Evolutionary conservation across 2,113 vertebrate species (phyloP), one percentile per base, ranked within the genome.

Genomic region (Glaucomys volans): DNA sequence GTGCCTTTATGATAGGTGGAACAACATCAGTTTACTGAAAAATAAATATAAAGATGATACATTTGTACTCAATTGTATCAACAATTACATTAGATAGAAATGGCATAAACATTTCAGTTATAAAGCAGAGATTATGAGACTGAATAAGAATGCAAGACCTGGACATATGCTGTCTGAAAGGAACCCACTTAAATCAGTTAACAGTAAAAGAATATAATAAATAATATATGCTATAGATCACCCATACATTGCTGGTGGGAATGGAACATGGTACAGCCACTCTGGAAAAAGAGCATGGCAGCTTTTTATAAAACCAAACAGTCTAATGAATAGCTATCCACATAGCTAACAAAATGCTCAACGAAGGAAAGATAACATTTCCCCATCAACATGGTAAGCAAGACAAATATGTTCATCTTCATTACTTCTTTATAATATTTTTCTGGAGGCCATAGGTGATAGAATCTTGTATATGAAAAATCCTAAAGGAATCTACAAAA

Each of bases 401-500:
- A 87, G 13, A 8, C n/a, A 30, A 67, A 83, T 17, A 64, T 67
- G 17, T 77, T 69, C 13, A 17, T 88, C n/a, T 28, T 97, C 13
- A 77, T 26, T 50, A 77, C 20, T 89, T 86, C 80, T 91, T 87
- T 81, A 71, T 32, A 75, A 24, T 50, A 83, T 72, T 67, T 82
- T 82, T 57, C 2, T 57, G 30, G 44, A 92, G 32, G 2, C 44
- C 37, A 71, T 62, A 83, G 42, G 42, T 82, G 32, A 59, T 52
- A 47, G 24, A 90, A 79, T 93, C 30, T 57, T 83, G 17, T 40
- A n/a, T 35, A 44, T 47, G 14, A 79, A 92, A 97, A 75, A 74
- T 71, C 75, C 69, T 40, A 95, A 95, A 72, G 16, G 44, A 90
- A 89, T 64, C 77, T 90, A 85, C 28, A 88, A 77, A 90, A 50